Percentiles rank a stretch among this genome's conserved stretches.
These are phyloP conservation scores for Lophius americanus DNA, from an alignment of 2,797 vertebrate genomes.

Conservation along the genomic window DNA sequence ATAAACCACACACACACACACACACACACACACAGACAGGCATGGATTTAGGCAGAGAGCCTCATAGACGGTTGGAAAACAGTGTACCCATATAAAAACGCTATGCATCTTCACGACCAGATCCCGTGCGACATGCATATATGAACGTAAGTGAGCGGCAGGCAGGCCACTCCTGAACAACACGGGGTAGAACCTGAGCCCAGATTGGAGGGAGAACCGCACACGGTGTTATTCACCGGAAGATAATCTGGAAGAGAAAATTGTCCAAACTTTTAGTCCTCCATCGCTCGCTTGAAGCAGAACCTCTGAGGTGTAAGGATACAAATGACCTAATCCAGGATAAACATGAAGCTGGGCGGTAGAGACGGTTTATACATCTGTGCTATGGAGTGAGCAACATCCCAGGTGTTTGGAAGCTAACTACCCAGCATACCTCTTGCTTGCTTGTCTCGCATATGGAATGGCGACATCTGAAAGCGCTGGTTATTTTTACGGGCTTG, in stretches of 20 bases:
- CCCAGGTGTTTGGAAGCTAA: slow-evolving; percentile 61
- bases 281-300: slow-evolving; percentile 60
- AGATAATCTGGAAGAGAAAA: slow-evolving; percentile 24
- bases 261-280: slow-evolving; percentile 31
- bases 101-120: slow-evolving; percentile 62
- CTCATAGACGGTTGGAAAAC: slow-evolving; percentile 22
- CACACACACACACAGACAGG: slow-evolving; percentile 26
- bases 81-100: slow-evolving; percentile 37
- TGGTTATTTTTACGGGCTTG: slow-evolving; percentile 73
- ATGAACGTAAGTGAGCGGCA: slow-evolving; percentile 57
- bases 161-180: slow-evolving; percentile 63
- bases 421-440: slow-evolving; percentile 50
- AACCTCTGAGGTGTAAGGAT: slow-evolving; percentile 59
- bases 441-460: slow-evolving; percentile 43
- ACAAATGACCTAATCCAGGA: slow-evolving; percentile 72
- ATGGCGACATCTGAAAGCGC: slow-evolving; percentile 54
- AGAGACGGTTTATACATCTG: slow-evolving; percentile 54
- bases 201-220: slow-evolving; percentile 26
- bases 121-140: slow-evolving; percentile 55
- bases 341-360: slow-evolving; percentile 60
- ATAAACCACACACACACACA: slow-evolving; percentile 52
- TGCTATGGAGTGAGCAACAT: slow-evolving; percentile 53
- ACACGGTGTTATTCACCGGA: slow-evolving; percentile 22
- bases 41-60: slow-evolving; percentile 24
- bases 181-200: slow-evolving; percentile 11